These are phyloP conservation scores for Podarcis muralis DNA, from an alignment of 2,113 vertebrate genomes.

Conservation along the genomic window DNA sequence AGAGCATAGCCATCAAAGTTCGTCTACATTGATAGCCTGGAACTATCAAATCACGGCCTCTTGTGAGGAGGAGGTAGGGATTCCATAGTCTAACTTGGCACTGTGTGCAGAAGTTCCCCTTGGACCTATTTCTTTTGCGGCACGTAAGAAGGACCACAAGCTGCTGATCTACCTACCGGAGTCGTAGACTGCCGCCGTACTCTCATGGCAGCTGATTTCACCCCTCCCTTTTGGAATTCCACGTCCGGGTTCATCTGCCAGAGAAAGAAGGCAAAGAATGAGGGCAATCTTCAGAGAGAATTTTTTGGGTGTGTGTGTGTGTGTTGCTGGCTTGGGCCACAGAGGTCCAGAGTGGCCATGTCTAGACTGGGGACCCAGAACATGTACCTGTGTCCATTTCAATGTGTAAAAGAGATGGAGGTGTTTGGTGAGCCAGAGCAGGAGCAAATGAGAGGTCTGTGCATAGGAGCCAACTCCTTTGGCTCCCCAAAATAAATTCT, in stretches of 20 bases:
- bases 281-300: not conserved
- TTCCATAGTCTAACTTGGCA: too few relatives aligned
- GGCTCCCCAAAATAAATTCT: too few relatives aligned
- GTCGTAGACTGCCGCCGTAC: not conserved
- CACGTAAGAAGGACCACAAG: not conserved
- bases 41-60: too few relatives aligned
- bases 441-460: not conserved
- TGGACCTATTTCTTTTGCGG: not conserved
- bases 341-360: not conserved
- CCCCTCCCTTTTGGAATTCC: not conserved
- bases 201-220: constrained; percentile 4
- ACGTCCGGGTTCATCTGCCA: not conserved
- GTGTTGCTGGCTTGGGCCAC: not conserved
- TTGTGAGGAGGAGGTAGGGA: too few relatives aligned
- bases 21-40: too few relatives aligned
- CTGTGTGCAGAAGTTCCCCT: too few relatives aligned
- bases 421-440: not conserved
- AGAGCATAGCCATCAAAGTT: too few relatives aligned
- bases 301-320: too few relatives aligned
- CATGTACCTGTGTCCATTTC: not conserved
- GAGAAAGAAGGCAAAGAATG: not conserved
- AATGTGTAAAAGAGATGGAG: not conserved
- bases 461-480: not conserved
- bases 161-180: not conserved
- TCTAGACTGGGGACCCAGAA: not conserved